Conservation (phyloP, 2,888 invertebrate genomes). For the Willowsia nigromaculata region DNA sequence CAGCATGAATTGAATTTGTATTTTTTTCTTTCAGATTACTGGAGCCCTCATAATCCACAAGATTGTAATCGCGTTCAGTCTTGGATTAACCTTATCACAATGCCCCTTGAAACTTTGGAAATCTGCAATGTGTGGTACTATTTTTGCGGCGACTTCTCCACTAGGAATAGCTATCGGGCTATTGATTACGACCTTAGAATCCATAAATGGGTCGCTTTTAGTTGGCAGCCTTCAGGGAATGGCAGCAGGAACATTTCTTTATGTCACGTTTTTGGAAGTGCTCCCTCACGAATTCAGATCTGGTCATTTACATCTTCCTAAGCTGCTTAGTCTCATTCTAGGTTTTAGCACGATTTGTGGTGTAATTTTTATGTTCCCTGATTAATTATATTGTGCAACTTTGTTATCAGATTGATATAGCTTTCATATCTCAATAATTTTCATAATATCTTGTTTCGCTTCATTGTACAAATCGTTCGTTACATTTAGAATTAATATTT, state of each 20-base stretch:
- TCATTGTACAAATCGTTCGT: too few species aligned
- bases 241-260: constrained; percentile 78
- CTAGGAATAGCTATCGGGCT: constrained; percentile 76
- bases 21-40: constrained; percentile 74
- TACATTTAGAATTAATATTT: too few species aligned
- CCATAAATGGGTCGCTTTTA: constrained; percentile 72
- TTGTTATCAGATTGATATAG: too few species aligned
- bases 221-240: constrained; percentile 77
- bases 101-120: constrained; percentile 72
- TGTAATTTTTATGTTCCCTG: constrained; percentile 77
- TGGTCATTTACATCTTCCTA: constrained; percentile 76
- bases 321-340: constrained; percentile 75
- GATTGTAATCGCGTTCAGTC: constrained; percentile 76
- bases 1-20: too few species aligned
- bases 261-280: constrained; percentile 77
- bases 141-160: constrained; percentile 75
- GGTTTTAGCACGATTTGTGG: constrained; percentile 77
- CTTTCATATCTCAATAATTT: too few species aligned
- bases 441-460: too few species aligned
- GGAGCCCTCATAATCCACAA: constrained; percentile 77
- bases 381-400: constrained; percentile 26
- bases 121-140: constrained; percentile 64
- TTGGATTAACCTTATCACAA: constrained; percentile 76
- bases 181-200: constrained; percentile 71
- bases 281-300: constrained; percentile 77